A percentile compares a stretch with the other conserved stretches of the same genome.
phyloP scores from a whole-genome alignment of 1,140 invertebrate species.

The Bathynomus jamesi region DNA sequence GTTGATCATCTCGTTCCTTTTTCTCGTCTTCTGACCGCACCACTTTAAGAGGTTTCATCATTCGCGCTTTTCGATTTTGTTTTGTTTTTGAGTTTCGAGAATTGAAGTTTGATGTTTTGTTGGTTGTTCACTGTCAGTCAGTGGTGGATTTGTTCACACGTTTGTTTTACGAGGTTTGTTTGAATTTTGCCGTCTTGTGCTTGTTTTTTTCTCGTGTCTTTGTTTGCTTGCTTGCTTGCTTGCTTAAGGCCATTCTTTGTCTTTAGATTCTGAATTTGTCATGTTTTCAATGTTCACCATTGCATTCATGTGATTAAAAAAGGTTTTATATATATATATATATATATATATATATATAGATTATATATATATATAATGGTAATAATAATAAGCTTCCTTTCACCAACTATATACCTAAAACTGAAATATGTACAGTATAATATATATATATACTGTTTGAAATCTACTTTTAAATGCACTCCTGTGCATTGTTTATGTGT shows the following conservation, averaged over 20 bases:
- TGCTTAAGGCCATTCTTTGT: background rate
- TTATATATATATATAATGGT: background rate
- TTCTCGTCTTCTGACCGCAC: too few species aligned
- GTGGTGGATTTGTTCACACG: too few species aligned
- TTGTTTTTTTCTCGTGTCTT: background rate
- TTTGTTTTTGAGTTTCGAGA: too few species aligned
- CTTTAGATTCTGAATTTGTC: background rate
- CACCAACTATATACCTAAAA: background rate
- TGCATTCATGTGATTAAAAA: background rate
- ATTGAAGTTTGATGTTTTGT: too few species aligned
- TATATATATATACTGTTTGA: conserved; percentile 1
- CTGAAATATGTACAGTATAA: background rate
- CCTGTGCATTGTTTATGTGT: background rate
- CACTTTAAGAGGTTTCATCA: too few species aligned
- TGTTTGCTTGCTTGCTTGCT: background rate
- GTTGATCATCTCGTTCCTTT: too few species aligned
- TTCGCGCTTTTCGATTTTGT: too few species aligned
- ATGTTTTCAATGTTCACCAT: background rate
- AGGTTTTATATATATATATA: background rate
- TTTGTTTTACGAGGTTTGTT: too few species aligned
- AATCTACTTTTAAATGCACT: background rate
- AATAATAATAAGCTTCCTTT: background rate
- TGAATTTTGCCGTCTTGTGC: background rate
- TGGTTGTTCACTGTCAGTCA: too few species aligned
- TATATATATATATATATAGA: background rate